phyloP scores from a whole-genome alignment of 2,797 vertebrate genomes.

The Tinamus major region DNA sequence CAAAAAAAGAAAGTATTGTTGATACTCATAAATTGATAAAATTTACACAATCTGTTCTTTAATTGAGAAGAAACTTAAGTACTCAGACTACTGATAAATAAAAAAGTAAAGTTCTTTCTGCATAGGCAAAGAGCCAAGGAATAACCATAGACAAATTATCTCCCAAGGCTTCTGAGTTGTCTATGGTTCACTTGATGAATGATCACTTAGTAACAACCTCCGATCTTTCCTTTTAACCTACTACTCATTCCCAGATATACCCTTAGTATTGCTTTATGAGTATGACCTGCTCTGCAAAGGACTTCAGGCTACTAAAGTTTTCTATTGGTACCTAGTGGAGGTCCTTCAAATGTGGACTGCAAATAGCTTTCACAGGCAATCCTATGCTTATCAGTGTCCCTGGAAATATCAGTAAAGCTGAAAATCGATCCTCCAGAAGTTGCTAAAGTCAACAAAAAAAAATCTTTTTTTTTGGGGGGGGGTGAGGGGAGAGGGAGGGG shows the following conservation, averaged over 20 bases:
- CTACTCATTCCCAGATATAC: background rate
- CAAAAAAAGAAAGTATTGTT: background rate
- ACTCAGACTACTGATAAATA: background rate
- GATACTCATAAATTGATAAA: background rate
- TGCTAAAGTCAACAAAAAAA: background rate
- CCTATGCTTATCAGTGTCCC: background rate
- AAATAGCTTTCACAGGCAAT: background rate
- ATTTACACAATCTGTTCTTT: background rate
- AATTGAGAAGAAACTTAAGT: background rate
- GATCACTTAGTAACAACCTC: background rate
- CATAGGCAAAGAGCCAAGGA: background rate
- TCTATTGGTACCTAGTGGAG: background rate
- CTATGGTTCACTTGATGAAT: background rate
- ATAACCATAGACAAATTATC: background rate
- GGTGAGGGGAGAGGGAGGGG: no score
- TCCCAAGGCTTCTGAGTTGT: no score
- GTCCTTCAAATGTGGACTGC: background rate
- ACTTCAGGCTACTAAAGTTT: background rate
- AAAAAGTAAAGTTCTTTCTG: background rate
- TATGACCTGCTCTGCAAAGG: background rate
- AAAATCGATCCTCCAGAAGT: background rate
- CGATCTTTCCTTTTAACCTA: background rate
- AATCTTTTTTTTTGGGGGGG: background rate
- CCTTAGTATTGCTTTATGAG: background rate
- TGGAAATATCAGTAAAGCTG: background rate